Evolutionary conservation across 2,888 invertebrate species (phyloP).

Genomic region (Salticus scenicus): DNA sequence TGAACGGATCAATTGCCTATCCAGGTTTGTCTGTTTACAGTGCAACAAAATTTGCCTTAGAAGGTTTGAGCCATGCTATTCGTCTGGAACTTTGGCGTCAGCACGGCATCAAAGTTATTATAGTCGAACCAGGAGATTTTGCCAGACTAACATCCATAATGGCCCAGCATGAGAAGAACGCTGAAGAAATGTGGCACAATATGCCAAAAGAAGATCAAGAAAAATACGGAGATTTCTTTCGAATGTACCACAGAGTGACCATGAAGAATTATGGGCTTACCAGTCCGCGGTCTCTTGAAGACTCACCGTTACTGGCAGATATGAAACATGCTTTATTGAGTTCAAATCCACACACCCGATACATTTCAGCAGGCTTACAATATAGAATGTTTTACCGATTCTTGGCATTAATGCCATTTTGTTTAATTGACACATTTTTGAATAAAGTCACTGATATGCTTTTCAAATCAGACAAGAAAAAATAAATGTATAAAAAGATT

Average conservation of each 20-base stretch:
- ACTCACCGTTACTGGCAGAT: constrained; percentile 61
- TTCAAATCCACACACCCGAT: neutral
- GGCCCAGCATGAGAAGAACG: constrained; percentile 80
- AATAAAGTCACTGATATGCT: constrained; percentile 4
- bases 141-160: constrained; percentile 83
- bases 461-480: neutral
- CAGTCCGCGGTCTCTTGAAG: constrained; percentile 54
- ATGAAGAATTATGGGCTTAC: constrained; percentile 68
- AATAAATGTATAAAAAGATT: neutral
- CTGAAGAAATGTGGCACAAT: constrained; percentile 81
- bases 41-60: constrained; percentile 86
- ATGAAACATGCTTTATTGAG: constrained; percentile 66
- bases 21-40: constrained; percentile 87
- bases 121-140: constrained; percentile 88
- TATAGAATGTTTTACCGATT: constrained; percentile 48
- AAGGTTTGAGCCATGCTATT: constrained; percentile 84
- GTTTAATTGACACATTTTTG: constrained; percentile 28
- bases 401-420: constrained; percentile 28
- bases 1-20: constrained; percentile 85
- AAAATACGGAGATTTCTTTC: constrained; percentile 83
- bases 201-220: constrained; percentile 81
- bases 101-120: constrained; percentile 82
- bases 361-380: constrained; percentile 37
- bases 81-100: constrained; percentile 84
- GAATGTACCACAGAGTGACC: constrained; percentile 77